Conservation (phyloP, 2,888 invertebrate species). For the Argyresthia albistria region DNA sequence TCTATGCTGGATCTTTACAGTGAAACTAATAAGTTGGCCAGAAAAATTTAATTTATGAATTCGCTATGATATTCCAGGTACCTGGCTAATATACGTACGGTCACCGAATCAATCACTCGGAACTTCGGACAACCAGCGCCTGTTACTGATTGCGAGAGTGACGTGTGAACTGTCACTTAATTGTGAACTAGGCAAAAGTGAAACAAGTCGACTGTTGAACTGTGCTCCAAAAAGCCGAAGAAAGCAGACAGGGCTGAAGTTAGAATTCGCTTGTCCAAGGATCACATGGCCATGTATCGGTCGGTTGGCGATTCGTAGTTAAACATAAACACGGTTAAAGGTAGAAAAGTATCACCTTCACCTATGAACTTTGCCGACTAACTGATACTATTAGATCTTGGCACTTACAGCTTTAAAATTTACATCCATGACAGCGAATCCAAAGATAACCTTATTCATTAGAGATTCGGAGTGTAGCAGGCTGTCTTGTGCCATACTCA, state of each 20-base stretch:
- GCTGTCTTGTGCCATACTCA: constrained; percentile 64
- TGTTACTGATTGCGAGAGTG: constrained; percentile 78
- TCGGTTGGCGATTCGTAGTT: neutral
- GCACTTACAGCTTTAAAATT: neutral
- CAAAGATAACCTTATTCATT: constrained; percentile 16
- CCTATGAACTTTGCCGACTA: neutral
- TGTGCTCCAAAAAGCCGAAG: no score
- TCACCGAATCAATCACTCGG: constrained; percentile 82
- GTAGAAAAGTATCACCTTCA: no score
- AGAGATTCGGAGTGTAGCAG: constrained; percentile 7
- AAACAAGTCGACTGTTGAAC: no score
- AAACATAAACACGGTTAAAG: no score
- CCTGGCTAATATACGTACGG: constrained; percentile 81
- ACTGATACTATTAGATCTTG: neutral
- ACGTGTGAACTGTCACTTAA: constrained; percentile 49
- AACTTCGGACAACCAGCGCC: constrained; percentile 81
- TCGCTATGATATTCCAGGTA: constrained; percentile 43
- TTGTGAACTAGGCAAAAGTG: neutral
- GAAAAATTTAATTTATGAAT: no score
- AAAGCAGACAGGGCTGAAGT: no score
- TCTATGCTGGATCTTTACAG: no score
- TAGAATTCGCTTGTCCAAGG: neutral
- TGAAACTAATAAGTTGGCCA: no score
- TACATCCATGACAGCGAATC: constrained; percentile 27
- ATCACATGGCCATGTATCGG: neutral